Evolutionary conservation across 2,888 invertebrate species (phyloP).

Genomic region (Axea sp.): DNA sequence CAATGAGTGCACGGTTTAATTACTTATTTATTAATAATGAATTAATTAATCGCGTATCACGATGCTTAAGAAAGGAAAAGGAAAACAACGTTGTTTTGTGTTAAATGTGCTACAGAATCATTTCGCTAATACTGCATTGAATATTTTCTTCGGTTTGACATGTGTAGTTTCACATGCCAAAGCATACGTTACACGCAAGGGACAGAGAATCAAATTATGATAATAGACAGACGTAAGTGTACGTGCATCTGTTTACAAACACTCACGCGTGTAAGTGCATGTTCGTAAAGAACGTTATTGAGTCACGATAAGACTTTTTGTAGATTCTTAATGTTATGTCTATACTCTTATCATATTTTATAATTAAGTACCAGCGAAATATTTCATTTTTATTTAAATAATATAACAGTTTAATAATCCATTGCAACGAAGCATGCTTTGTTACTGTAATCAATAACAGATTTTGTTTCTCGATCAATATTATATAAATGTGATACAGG

Average conservation of each 20-base stretch:
- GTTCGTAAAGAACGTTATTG: slow-evolving; percentile 15
- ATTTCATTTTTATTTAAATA: slow-evolving; percentile 18
- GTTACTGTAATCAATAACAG: no score
- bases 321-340: slow-evolving; percentile 50
- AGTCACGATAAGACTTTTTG: slow-evolving; percentile 49
- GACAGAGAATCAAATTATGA: slow-evolving; percentile 55
- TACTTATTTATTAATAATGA: no score
- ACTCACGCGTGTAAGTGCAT: neutral
- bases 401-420: neutral
- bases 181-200: slow-evolving; percentile 43
- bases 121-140: slow-evolving; percentile 12
- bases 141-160: slow-evolving; percentile 28
- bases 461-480: no score
- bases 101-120: neutral
- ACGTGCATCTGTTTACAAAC: neutral
- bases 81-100: no score
- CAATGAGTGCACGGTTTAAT: no score
- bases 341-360: slow-evolving; percentile 39
- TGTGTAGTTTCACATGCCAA: slow-evolving; percentile 38
- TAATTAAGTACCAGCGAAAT: slow-evolving; percentile 32
- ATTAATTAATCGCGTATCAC: no score
- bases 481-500: no score
- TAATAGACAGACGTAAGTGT: slow-evolving; percentile 28
- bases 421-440: neutral
- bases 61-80: no score